Conservation (phyloP, 2,797 vertebrate genomes). For the Strix occidentalis region DNA sequence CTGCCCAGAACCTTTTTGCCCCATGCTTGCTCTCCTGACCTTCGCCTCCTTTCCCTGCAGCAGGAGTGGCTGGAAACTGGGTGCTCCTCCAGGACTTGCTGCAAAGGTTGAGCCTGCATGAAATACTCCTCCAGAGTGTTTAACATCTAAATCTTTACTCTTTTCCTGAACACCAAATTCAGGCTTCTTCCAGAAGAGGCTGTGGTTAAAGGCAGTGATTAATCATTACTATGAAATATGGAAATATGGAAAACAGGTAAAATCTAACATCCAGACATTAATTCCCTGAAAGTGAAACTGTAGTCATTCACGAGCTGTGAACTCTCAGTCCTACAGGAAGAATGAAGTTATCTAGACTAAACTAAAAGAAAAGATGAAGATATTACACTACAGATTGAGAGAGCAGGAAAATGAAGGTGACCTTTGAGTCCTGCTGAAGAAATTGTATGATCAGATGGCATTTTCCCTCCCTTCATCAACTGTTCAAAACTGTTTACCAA, state of each 20-base stretch:
- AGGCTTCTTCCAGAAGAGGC: not conserved
- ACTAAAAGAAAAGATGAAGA: not conserved
- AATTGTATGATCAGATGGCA: not conserved
- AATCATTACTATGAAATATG: not conserved
- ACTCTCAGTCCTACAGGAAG: not conserved
- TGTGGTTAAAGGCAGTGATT: not conserved
- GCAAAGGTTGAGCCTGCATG: not conserved
- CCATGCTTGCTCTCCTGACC: accelerated
- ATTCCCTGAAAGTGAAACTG: not conserved
- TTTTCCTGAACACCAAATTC: not conserved
- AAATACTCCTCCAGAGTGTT: not conserved
- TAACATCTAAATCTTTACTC: not conserved
- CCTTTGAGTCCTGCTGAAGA: not conserved
- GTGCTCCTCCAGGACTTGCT: not conserved
- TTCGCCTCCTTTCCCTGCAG: not conserved
- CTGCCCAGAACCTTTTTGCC: not conserved
- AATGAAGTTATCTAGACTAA: not conserved
- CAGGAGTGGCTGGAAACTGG: not conserved
- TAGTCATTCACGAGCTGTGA: not conserved
- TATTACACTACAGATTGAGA: not conserved
- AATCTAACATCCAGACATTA: not conserved
- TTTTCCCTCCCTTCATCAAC: not conserved
- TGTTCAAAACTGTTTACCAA: slow-evolving; percentile 36
- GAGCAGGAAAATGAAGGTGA: not conserved
- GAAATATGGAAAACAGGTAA: not conserved